Percentiles rank a stretch among this genome's conserved stretches.
phyloP scores from a whole-genome alignment of 2,888 invertebrate genomes.

The Andrena haemorrhoa region DNA sequence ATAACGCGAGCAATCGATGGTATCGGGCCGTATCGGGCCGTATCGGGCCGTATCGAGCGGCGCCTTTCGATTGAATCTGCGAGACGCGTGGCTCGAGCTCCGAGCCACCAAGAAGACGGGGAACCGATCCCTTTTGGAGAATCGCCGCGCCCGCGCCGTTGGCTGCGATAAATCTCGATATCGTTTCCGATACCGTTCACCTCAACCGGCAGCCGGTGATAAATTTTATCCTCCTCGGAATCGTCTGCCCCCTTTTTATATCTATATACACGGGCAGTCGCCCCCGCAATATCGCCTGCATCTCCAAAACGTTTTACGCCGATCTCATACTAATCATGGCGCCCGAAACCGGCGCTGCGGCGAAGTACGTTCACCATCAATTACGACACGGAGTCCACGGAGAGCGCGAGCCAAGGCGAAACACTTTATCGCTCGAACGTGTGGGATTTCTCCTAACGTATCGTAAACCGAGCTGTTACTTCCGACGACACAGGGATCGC shows the following conservation, averaged over 20 bases:
- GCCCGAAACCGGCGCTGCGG: neutral
- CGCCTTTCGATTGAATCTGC: slow-evolving; percentile 51
- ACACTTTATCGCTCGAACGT: neutral
- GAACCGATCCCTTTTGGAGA: slow-evolving; percentile 33
- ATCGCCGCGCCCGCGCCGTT: slow-evolving; percentile 35
- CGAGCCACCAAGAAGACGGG: slow-evolving; percentile 36
- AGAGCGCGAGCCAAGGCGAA: slow-evolving; percentile 3
- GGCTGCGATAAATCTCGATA: slow-evolving; percentile 63
- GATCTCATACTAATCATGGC: neutral
- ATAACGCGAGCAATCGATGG: slow-evolving; percentile 22
- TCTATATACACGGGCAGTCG: neutral
- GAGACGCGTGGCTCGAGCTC: slow-evolving; percentile 20
- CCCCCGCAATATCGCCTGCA: slow-evolving; percentile 2
- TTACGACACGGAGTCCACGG: neutral
- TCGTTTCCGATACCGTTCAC: slow-evolving; percentile 56
- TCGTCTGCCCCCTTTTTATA: slow-evolving; percentile 46
- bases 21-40: slow-evolving; percentile 41
- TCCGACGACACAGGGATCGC: too few species aligned
- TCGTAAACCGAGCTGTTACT: too few species aligned
- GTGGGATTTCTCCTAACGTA: neutral
- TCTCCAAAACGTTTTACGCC: slow-evolving; percentile 1
- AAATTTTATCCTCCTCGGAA: slow-evolving; percentile 62
- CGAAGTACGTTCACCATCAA: neutral
- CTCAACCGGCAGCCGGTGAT: slow-evolving; percentile 50
- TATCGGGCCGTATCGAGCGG: slow-evolving; percentile 41